Base-by-base conservation (phyloP, 2,113 vertebrate species). In the Microtus oregoni region DNA sequence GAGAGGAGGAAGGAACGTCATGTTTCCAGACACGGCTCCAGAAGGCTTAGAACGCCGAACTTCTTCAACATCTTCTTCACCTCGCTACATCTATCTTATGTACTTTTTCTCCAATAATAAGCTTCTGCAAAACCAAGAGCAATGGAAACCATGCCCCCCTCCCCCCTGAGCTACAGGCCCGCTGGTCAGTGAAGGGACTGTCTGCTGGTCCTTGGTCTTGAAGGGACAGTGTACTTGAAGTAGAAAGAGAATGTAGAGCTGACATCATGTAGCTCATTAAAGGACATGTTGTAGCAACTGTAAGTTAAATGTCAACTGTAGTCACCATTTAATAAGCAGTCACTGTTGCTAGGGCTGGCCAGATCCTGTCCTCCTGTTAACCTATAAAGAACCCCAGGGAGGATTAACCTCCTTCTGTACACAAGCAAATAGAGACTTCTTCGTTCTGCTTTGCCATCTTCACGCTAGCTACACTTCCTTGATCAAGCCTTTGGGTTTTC, bases 1-100 rank as follows among this genome's bases (percentile, higher is more conserved):
- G 88, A 72, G 72, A 78, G 47, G 86, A 67, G 15, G 94, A 96
- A 91, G 93, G 86, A 91, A 98, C 98, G 97, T 95, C 96, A 77
- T 11, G 90, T 72, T 93, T 95, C 86, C 92, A 95, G 96, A 89
- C 97, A 92, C 95, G 87, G 95, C 96, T 95, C 92, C 20, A 1
- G 52, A 28, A 72, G 0, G 0, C 47, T 61, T 50, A 82, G 55
- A 92, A 81, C 52, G 77, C 82, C 9, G 47, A 85, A 35, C 35
- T 83, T 97, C 47, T 89, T 95, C 90, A 77, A 96, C 86, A 87
- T 55, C 65, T 78, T 96, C 68, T 55, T 15, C 41, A 92, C 52
- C 72, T 28, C 89, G 63, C 52, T 94, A 7, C 15, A 77, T 0
- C 22, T 96, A 89, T 88, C 83, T 88, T 86, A 75, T 68, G 90